A percentile compares a stretch with the other conserved stretches of the same genome.
These are phyloP conservation scores for Hippocampus guttulatus DNA, from an alignment of 2,113 vertebrate genomes.

Conservation along the genomic window DNA sequence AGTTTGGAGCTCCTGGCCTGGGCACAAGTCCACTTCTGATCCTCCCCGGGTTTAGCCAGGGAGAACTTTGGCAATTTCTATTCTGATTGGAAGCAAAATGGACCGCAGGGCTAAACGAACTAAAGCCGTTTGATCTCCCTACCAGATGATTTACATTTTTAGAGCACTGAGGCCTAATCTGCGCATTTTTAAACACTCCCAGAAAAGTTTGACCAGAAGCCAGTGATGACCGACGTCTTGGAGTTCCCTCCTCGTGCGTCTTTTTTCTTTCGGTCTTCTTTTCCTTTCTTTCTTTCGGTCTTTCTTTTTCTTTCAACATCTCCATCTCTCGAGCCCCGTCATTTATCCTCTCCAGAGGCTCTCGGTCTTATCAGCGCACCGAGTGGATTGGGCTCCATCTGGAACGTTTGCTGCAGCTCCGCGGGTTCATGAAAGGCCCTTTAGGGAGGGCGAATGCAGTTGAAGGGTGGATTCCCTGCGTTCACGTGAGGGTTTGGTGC, in stretches of 20 bases:
- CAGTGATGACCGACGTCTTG: conserved; percentile 12
- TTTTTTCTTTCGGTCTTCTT: conserved; percentile 11
- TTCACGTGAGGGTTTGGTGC: conserved; percentile 8
- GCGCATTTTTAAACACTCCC: conserved; percentile 59
- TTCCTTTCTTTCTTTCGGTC: background rate
- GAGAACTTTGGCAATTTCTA: conserved; percentile 52
- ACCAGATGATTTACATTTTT: conserved; percentile 68
- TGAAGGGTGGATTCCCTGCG: conserved; percentile 48
- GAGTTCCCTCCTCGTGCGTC: conserved; percentile 13
- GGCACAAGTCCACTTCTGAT: conserved; percentile 46
- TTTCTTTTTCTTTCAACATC: conserved; percentile 25
- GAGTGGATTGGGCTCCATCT: conserved; percentile 50
- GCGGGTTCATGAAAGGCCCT: conserved; percentile 11
- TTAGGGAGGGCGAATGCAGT: conserved; percentile 54
- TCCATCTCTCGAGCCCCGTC: conserved; percentile 30
- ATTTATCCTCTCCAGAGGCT: conserved; percentile 54
- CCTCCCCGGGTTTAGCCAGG: conserved; percentile 55
- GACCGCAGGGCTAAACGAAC: conserved; percentile 60
- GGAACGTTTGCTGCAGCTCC: conserved; percentile 22
- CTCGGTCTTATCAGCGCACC: conserved; percentile 47
- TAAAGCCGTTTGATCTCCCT: conserved; percentile 65
- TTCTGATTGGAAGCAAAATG: conserved; percentile 60
- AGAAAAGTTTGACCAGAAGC: conserved; percentile 43
- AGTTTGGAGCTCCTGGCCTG: conserved; percentile 38
- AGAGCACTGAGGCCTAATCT: conserved; percentile 55